Base-by-base conservation (phyloP, 2,888 invertebrate genomes). In the Dicranocentrus wangi region DNA sequence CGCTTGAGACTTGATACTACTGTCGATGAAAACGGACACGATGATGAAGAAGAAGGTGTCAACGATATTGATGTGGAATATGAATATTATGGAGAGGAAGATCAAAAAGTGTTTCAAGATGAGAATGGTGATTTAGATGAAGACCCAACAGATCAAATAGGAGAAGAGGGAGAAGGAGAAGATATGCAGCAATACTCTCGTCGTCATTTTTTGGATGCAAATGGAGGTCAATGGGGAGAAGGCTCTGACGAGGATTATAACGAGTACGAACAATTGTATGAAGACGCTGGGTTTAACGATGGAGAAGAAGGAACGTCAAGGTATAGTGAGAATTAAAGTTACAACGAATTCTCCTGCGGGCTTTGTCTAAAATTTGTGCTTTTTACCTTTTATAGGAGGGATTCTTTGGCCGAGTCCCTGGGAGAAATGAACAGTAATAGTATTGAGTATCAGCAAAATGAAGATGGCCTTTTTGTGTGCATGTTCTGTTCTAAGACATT, bases 401-500 rank as follows among this genome's bases (percentile, higher is more conserved):
- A 76, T 21, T 76, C 76, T 10, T n/a, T 47, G 10, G 69, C 43
- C 17, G 76, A 66, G 10, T 76, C 76, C 5, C 10, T 47, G 10
- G 69, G 58, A 27, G 76, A 66, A 3, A 69, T 76, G 76, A 69
- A 69, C 51, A 76, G 76, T 27, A 69, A 69, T 42, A 68, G 61
- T 53, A 71, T 83, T 32, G 83, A 83, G 76, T 83, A 80, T 21
- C 81, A 76, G 42, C 83, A 81, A 39, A 84, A 86, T 69, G 82
- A 85, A n/a, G 83, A 83, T 23, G 86, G 86, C 32, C 66, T 85
- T 1, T 86, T 81, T 60, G 84, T 83, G 1, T 86, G 86, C 27
- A 82, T 83, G 82, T 86, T 85, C 68, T 86, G 86, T 32, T 39
- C 69, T 5, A 85, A 85, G 65, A 86, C 82, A 1, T 86, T 84